Evolutionary conservation across 2,888 invertebrate genomes (phyloP).

Genomic region (Cremastinae sp.): DNA sequence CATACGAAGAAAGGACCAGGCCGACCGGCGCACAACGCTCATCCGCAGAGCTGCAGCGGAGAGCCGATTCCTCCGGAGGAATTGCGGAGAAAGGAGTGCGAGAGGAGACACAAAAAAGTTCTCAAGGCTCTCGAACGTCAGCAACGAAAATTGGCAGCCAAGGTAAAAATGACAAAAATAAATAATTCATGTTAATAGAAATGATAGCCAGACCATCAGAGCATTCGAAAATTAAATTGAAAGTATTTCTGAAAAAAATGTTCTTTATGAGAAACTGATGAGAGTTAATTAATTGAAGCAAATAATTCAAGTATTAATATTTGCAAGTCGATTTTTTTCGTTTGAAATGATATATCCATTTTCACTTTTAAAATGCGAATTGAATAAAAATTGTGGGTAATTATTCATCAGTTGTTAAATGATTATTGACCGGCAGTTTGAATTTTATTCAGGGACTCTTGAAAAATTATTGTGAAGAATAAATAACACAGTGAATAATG

Average conservation of each 20-base stretch:
- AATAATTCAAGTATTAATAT: neutral
- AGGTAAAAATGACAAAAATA: conserved; percentile 77
- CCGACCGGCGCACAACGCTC: conserved; percentile 98
- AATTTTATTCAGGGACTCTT: no score
- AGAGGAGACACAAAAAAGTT: conserved; percentile 93
- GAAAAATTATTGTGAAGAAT: no score
- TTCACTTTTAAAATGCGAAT: neutral
- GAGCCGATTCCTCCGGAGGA: conserved; percentile 97
- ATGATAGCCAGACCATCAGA: neutral
- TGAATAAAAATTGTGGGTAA: no score
- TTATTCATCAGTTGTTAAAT: no score
- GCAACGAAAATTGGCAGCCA: conserved; percentile 94
- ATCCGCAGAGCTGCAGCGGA: conserved; percentile 98
- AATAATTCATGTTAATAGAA: neutral
- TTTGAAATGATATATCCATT: neutral
- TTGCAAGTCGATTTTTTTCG: no score
- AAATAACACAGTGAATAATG: no score
- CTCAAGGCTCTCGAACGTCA: conserved; percentile 95
- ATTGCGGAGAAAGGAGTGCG: conserved; percentile 91
- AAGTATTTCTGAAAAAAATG: neutral
- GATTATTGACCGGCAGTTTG: no score
- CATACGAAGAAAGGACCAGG: conserved; percentile 99
- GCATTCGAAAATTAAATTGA: neutral
- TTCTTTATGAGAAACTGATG: neutral
- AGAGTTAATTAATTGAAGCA: neutral